Evolutionary conservation across 2,113 vertebrate genomes (phyloP).

Genomic region (Eubucco bourcierii): DNA sequence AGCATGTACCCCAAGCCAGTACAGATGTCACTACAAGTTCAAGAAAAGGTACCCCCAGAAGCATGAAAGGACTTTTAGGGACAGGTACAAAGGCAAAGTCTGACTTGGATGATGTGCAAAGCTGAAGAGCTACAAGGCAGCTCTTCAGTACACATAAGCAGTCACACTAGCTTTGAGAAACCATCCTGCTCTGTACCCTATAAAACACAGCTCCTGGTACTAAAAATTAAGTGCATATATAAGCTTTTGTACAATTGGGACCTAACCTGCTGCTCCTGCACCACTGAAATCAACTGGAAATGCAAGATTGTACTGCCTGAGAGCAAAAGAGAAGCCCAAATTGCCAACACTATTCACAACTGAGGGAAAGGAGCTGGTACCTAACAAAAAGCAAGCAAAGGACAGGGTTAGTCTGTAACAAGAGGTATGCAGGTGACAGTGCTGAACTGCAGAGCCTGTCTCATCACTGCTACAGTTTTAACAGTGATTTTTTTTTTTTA

Average conservation of each 20-base stretch:
- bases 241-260: not conserved
- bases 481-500: constrained; percentile 41
- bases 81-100: accelerated
- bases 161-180: not conserved
- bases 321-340: not conserved
- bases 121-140: not conserved
- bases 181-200: not conserved
- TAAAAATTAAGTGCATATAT: not conserved
- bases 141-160: not conserved
- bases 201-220: not conserved
- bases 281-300: not conserved
- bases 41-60: not conserved
- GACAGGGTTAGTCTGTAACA: not conserved
- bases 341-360: not conserved
- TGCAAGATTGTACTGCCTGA: not conserved
- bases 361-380: not conserved
- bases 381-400: not conserved
- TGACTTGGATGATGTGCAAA: not conserved
- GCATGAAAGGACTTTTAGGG: not conserved
- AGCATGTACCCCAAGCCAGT: not conserved
- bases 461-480: constrained; percentile 3
- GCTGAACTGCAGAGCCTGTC: constrained; percentile 1
- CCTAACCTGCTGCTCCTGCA: not conserved
- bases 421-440: not conserved
- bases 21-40: not conserved